These are phyloP conservation scores for Daboia siamensis DNA, from an alignment of 2,113 vertebrate species.

Conservation along the genomic window DNA sequence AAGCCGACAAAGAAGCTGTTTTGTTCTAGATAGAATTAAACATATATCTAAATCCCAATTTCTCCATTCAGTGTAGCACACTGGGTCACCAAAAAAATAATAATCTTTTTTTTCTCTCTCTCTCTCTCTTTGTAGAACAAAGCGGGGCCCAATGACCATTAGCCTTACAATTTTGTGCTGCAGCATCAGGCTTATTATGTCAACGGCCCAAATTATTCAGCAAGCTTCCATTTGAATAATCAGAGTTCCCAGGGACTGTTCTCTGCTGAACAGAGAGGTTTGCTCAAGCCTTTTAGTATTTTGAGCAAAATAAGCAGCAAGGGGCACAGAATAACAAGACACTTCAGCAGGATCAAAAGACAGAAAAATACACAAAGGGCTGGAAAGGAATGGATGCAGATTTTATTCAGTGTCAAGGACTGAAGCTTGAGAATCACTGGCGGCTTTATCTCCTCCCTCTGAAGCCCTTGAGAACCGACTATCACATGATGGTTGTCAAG, in stretches of 20 bases:
- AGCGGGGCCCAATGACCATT: neutral
- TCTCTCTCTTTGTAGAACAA: neutral
- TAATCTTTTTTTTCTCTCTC: neutral
- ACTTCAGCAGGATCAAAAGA: neutral
- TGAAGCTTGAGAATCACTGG: neutral
- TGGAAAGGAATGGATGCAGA: neutral
- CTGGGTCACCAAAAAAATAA: neutral
- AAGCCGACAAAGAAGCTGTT: neutral
- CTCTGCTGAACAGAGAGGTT: neutral
- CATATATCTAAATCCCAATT: neutral
- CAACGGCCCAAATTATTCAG: neutral
- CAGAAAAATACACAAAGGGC: neutral
- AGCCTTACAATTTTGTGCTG: neutral
- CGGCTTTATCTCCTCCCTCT: neutral
- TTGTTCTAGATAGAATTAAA: neutral
- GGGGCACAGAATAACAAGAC: neutral
- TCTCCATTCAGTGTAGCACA: neutral
- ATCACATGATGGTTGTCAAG: neutral
- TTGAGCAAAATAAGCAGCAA: neutral
- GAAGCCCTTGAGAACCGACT: neutral
- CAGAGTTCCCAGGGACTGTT: neutral
- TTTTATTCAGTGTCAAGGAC: neutral
- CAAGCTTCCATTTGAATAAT: slow-evolving; percentile 12
- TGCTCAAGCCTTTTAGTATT: neutral
- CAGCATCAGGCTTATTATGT: slow-evolving; percentile 16